Evolutionary conservation across 2,797 vertebrate genomes (phyloP), one percentile per base, ranked within the genome.

Genomic region (Galago senegalensis): DNA sequence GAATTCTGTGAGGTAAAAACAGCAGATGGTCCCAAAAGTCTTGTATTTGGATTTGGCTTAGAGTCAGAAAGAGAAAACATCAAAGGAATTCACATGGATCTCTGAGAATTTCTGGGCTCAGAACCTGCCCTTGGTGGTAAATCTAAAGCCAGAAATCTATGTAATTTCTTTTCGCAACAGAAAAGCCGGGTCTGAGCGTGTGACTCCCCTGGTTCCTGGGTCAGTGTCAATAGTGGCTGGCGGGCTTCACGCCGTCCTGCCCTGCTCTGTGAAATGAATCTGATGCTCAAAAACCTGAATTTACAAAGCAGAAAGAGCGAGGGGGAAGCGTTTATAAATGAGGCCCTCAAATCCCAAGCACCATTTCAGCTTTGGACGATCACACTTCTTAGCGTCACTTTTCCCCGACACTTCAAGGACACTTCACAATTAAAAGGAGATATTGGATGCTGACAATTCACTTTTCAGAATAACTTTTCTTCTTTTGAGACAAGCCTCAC

Each of bases 341-440:
- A 60, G 29, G 40, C 86, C 79, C 77, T 49, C 31, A 82, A 87
- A 70, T 37, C 49, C 13, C 8, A n/a, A 67, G 10, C 6, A 27
- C 67, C 25, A 0, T 46, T 16, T 3, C 43, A 9, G 18, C 40
- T 56, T 46, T 63, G 43, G 29, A 43, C 63, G 29, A 16, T 2
- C 12, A 14, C 12, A 7, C 43, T 34, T 14, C 9, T 40, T 8
- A 1, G n/a, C 4, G 72, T 53, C 16, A 25, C 40, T 34, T 77
- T 29, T 27, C 1, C 17, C 0, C 5, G 11, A 21, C 16, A 21
- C 56, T 63, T 58, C 65, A 16, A 75, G 79, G 77, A 70, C 40
- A 37, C 1, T 0, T 7, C 43, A 16, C 7, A 1, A 13, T 7
- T 40, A 34, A 27, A 85, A 29, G 1, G 0, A 12, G 1, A 5